Base-by-base conservation (phyloP, 1,140 invertebrate genomes). In the Psilanteris sp. region DNA sequence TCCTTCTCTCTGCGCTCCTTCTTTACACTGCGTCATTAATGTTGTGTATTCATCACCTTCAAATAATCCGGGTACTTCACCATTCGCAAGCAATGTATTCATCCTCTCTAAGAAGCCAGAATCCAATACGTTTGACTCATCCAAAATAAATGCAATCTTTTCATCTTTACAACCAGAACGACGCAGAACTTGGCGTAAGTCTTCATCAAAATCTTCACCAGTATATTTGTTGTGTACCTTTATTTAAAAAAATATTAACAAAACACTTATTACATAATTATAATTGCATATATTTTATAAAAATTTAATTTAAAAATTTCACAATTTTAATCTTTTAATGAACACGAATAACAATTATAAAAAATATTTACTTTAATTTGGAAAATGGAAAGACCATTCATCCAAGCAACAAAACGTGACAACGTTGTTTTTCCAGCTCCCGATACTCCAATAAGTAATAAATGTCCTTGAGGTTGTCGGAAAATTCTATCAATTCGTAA, bases 191-290 rank as follows among this genome's bases (percentile, higher is more conserved):
- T 93, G 93, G 66, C 98, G 92, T 11, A 99, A 89, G 89, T 99
- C 98, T 89, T 99, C 98, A 89, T 99, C 98, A 88, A 99, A 99
- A 89, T 99, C 98, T 81, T 96, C 95, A 18, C 95, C 96, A 2
- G 96, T 98, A 83, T 99, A 99, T 90, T 99, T 99, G 86, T 99
- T 99, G 88, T 99, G 98, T 0, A 99, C 97, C 92, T 96, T n/a
- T 5, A 29, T 3, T 10, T 11, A 10, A 32, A 36, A 34, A 24
- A 14, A 26, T 8, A 26, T 10, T 15, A n/a, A n/a, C n/a, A n/a
- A n/a, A n/a, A n/a, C n/a, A n/a, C n/a, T 20, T 20, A 20, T 20
- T 20, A 3, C 18, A 20, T 3, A 20, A 20, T 20, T 3, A 20
- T 20, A 13, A 20, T 3, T 20, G 18, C 18, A 20, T 20, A 20